Base-by-base conservation (phyloP, 2,888 invertebrate species). In the Acanthosoma haemorrhoidale region DNA sequence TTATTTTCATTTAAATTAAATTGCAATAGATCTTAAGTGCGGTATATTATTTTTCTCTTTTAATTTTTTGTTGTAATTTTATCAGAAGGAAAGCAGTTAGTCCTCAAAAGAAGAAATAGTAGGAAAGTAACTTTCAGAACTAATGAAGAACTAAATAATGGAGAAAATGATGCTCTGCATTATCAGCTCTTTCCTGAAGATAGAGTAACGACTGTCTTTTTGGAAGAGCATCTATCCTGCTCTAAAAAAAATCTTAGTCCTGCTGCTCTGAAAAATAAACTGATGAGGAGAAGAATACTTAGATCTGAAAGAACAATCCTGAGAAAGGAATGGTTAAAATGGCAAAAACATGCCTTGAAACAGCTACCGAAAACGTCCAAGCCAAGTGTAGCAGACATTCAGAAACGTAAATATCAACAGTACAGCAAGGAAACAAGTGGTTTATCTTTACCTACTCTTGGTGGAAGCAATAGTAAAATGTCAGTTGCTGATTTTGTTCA, bases 141-240 rank as follows among this genome's bases (percentile, higher is more conserved):
- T n/a, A n/a, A n/a, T n/a, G n/a, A n/a, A n/a, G n/a, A n/a, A n/a
- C n/a, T n/a, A n/a, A n/a, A 5, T 51, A 51, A 51, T 25, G 25
- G 51, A 25, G 29, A 51, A 25, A 51, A 3, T 25, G n/a, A 51
- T n/a, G 13, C 25, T 5, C 13, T 51, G 13, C 51, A 51, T 25
- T 51, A 51, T 51, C 51, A 51, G 51, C 29, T 51, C 29, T 51
- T 25, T 51, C 51, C 51, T 9, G 51, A 51, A 51, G 51, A 51
- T 25, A 51, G 25, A 2, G 18, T 51, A 25, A 51, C 51, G 13
- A 51, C 25, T 2, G n/a, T 25, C 13, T 51, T 51, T 51, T 13
- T 5, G 25, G 51, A 51, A 51, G 51, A 51, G 21, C 51, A 13
- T 25, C n/a, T 51, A 29, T 25, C 51, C 1, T 51, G 25, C 4